phyloP scores from a whole-genome alignment of 2,888 invertebrate species.

The Drosophila fulvimacula region DNA sequence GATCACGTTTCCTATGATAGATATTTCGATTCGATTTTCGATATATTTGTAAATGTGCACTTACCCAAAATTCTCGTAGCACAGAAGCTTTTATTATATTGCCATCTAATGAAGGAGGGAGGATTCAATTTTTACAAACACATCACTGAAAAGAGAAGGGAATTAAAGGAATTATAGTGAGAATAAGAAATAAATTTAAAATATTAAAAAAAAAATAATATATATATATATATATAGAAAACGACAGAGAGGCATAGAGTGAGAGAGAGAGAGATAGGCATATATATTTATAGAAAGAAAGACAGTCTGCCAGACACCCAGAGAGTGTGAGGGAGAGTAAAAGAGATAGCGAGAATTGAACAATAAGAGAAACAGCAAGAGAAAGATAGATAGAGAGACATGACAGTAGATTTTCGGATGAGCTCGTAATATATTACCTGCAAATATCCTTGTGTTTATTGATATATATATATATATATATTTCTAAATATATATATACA shows the following conservation, averaged over 20 bases:
- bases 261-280: background rate
- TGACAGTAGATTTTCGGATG: too few relatives aligned
- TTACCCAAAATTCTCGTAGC: background rate
- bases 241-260: background rate
- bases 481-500: background rate
- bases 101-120: background rate
- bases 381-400: background rate
- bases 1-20: too few relatives aligned
- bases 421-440: too few relatives aligned
- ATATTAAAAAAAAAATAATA: background rate
- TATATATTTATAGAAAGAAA: too few relatives aligned
- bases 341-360: too few relatives aligned
- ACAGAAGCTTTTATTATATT: background rate
- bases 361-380: too few relatives aligned
- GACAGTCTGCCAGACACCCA: too few relatives aligned
- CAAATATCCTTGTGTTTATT: too few relatives aligned
- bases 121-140: background rate
- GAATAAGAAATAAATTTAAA: too few relatives aligned
- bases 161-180: background rate
- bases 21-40: too few relatives aligned
- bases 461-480: too few relatives aligned
- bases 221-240: background rate
- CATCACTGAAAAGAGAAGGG: slow-evolving; percentile 5
- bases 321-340: too few relatives aligned
- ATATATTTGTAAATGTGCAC: background rate